These are phyloP conservation scores for Pristionchus maxplancki DNA, from an alignment of 2,888 invertebrate species.

Conservation along the genomic window DNA sequence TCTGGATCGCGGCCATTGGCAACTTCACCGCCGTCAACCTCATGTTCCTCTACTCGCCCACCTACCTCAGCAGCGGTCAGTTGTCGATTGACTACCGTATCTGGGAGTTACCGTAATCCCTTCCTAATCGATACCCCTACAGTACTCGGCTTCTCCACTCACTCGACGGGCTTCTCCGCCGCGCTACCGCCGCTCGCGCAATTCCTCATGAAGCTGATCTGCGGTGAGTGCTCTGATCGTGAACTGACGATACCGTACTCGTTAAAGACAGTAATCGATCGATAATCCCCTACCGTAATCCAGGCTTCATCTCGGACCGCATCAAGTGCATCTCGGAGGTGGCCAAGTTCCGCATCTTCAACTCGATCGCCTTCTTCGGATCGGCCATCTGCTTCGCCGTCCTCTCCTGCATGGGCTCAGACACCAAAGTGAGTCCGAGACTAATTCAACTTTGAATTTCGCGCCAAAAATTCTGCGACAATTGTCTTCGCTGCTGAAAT, in stretches of 20 bases:
- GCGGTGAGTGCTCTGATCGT: conserved; percentile 55
- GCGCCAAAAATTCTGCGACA: no score
- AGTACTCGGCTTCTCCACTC: conserved; percentile 74
- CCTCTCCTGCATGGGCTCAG: conserved; percentile 59
- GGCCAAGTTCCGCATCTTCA: conserved; percentile 70
- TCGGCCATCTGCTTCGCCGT: conserved; percentile 60
- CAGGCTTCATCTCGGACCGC: conserved; percentile 57
- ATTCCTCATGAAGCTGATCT: conserved; percentile 71
- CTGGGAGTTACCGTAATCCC: not conserved
- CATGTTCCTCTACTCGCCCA: conserved; percentile 70
- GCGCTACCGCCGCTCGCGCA: conserved; percentile 75
- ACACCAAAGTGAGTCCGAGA: not conserved
- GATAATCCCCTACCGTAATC: not conserved
- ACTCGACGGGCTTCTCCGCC: conserved; percentile 75
- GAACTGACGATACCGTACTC: not conserved
- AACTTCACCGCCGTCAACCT: conserved; percentile 70
- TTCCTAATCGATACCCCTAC: not conserved
- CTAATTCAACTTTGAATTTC: not conserved
- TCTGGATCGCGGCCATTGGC: conserved; percentile 71
- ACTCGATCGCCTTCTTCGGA: conserved; percentile 69
- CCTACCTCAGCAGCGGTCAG: conserved; percentile 56
- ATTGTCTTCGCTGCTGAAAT: not conserved
- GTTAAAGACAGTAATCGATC: not conserved
- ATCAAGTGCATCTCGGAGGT: conserved; percentile 66
- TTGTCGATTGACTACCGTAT: not conserved